Conservation (phyloP, 2,113 vertebrate species). For the Phyllostomus hastatus region DNA sequence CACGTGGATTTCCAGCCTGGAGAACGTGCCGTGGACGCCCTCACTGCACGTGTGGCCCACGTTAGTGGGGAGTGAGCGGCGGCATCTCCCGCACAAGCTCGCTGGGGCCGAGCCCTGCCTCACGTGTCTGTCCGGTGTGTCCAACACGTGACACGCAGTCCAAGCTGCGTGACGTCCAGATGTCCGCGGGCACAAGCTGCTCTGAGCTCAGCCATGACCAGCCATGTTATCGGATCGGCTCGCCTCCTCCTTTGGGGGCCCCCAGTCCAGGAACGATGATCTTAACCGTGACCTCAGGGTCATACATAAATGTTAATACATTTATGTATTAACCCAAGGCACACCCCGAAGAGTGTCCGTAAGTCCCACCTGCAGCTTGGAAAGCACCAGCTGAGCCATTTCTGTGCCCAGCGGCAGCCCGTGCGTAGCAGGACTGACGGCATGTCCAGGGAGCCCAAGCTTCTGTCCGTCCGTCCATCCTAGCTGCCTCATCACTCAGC, state of each 20-base stretch:
- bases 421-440: background rate
- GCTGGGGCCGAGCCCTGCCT: too few species aligned
- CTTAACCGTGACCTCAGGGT: background rate
- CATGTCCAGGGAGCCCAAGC: background rate
- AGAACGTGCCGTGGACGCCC: background rate
- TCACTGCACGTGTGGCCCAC: accelerated
- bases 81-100: background rate
- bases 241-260: background rate
- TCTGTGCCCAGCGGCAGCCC: background rate
- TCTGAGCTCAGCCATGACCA: background rate
- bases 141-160: accelerated
- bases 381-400: background rate
- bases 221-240: background rate
- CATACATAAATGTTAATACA: too few species aligned
- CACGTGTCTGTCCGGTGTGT: background rate
- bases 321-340: background rate
- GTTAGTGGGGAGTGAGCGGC: background rate
- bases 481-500: background rate
- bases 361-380: background rate
- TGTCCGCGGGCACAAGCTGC: accelerated
- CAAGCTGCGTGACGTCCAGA: background rate
- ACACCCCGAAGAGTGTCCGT: background rate
- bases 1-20: background rate
- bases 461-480: background rate
- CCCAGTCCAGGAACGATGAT: background rate